These are phyloP conservation scores for Artibeus jamaicensis DNA, from an alignment of 2,797 vertebrate species.

Conservation along the genomic window DNA sequence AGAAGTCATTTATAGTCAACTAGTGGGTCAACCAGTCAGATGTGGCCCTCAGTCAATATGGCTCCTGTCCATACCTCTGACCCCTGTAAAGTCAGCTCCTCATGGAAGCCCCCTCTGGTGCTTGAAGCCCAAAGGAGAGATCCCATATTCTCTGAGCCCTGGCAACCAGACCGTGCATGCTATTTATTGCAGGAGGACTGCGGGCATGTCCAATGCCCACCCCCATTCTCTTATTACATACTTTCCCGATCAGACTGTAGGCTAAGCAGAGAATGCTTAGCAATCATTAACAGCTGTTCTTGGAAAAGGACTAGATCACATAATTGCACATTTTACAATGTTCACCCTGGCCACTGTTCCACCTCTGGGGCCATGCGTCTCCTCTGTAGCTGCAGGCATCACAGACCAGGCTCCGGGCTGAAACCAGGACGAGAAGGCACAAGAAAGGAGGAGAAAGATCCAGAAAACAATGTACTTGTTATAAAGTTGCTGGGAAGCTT, in stretches of 20 bases:
- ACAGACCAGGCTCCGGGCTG: slow-evolving; percentile 61
- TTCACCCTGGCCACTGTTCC: slow-evolving; percentile 69
- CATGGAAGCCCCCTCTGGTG: not conserved
- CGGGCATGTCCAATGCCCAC: not conserved
- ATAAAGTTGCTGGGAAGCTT: slow-evolving; percentile 81
- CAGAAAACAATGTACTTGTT: slow-evolving; percentile 75
- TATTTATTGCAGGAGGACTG: not conserved
- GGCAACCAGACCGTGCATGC: not conserved
- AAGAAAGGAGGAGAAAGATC: slow-evolving; percentile 30
- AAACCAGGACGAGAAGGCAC: not conserved
- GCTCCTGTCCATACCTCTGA: not conserved
- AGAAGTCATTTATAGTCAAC: not conserved
- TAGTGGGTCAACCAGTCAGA: not conserved
- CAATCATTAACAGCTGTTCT: slow-evolving; percentile 82
- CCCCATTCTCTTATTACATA: slow-evolving; percentile 48
- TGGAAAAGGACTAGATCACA: slow-evolving; percentile 76
- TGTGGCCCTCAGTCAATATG: too few species aligned
- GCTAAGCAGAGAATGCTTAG: slow-evolving; percentile 70
- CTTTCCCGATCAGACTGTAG: slow-evolving; percentile 83
- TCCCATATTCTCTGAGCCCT: not conserved
- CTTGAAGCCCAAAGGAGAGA: not conserved
- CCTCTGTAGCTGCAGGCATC: slow-evolving; percentile 61
- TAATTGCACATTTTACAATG: slow-evolving; percentile 72
- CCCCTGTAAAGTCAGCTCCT: not conserved
- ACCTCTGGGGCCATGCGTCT: slow-evolving; percentile 56